Base-by-base conservation (phyloP, 2,888 invertebrate species). In the Boloria selene region DNA sequence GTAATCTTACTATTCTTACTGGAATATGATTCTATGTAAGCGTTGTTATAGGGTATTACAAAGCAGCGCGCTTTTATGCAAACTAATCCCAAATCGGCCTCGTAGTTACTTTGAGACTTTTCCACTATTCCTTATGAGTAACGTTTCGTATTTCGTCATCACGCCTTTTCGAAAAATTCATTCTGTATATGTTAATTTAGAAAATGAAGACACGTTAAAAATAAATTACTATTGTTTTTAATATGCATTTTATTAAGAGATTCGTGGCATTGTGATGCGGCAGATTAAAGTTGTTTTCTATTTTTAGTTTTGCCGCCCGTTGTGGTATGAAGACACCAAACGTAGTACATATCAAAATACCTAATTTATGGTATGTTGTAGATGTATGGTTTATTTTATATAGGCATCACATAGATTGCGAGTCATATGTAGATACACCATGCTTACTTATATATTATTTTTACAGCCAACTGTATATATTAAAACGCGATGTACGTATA, bases 231-330 rank as follows among this genome's bases (percentile, higher is more conserved):
- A 67, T 70, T 62, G 45, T 66, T 70, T 69, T 68, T 16, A 69
- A 47, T 10, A 61, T 61, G 72, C 71, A 72, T 73, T 74, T 70
- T 73, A 74, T 75, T 75, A 73, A 71, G 64, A 31, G 31, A 17
- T 58, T 65, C 38, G 56, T 16, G 58, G 14, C n/a, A 16, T 22
- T 26, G 22, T 16, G 7, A 52, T 44, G 58, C 65, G 70, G 71
- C 59, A 69, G 51, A 59, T 69, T 68, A 68, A 75, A 76, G 54
- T 61, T 71, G 73, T 70, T 78, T 84, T 85, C 82, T 82, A 82
- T 86, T 88, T 89, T 87, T 90, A 90, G 90, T 90, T 77, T 83
- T 90, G 87, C 89, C 89, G 86, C 90, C 90, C 67, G 85, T 89
- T 84, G 87, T 88, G 81, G 84, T 89, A 75, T 90, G 88, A 90